phyloP scores from a whole-genome alignment of 37 sponge, comb jelly and placozoan genomes.

The Corticium candelabrum region DNA sequence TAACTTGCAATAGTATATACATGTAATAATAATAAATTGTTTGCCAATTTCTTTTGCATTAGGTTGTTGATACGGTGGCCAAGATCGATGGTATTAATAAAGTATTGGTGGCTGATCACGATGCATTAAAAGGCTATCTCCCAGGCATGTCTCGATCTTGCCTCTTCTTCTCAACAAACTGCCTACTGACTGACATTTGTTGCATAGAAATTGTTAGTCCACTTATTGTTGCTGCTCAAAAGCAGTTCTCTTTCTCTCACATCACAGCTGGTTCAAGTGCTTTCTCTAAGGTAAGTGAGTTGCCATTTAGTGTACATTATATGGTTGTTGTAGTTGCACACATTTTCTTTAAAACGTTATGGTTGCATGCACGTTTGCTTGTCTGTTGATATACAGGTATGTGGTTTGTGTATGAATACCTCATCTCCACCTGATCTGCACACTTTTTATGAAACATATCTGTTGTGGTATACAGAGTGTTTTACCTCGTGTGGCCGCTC shows the following conservation, averaged over 20 bases:
- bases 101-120: slow-evolving; percentile 72
- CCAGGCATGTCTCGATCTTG: slow-evolving; percentile 29
- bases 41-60: no score
- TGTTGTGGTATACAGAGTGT: slow-evolving; percentile 37
- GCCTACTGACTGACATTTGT: no score
- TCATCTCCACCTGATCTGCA: no score
- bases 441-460: not conserved
- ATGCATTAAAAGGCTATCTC: slow-evolving; percentile 57
- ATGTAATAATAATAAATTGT: no score
- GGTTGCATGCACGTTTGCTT: no score
- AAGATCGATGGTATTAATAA: slow-evolving; percentile 67
- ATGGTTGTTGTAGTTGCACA: no score
- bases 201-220: slow-evolving; percentile 64
- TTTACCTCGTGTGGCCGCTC: slow-evolving; percentile 85
- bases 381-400: no score
- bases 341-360: no score
- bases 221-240: slow-evolving; percentile 71
- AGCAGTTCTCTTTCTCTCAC: slow-evolving; percentile 81
- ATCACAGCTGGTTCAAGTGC: slow-evolving; percentile 81
- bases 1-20: no score
- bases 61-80: no score
- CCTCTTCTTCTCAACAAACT: no score
- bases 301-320: not conserved
- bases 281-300: slow-evolving; percentile 77
- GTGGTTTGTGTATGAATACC: no score